Base-by-base conservation (phyloP, 2,888 invertebrate genomes). In the Stenchaetothrips biformis region DNA sequence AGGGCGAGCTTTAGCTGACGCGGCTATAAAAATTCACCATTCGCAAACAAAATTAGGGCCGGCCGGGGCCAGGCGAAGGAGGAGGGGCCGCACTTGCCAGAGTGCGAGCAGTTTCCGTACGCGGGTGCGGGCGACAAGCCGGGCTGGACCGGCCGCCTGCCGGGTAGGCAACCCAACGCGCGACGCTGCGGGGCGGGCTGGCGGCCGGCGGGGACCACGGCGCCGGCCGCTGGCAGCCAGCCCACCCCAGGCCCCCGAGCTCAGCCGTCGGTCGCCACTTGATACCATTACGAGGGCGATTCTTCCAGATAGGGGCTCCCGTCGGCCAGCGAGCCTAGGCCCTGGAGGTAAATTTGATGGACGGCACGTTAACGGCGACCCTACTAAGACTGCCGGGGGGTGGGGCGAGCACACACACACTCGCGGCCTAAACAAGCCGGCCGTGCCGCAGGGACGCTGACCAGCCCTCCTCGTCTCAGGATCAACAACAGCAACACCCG, bases 381-480 rank as follows among this genome's bases (percentile, higher is more conserved):
- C 18, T 16, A 13, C 59, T 18, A 59, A 16, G 6, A 59, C 59
- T 0, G 59, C 59, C 59, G 16, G 18, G 59, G 18, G 59, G 13
- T 59, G 18, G 59, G n/a, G n/a, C n/a, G n/a, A n/a, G 13, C 6
- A 9, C 59, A 59, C 59, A 59, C 59, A 59, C 59, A 59, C 53
- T 2, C 53, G 6, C 53, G 1, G 18, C 18, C 59, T 59, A n/a
- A 59, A 59, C 59, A 59, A 59, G 59, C 59, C 59, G 18, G 27
- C 59, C 83, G 79, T 82, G 79, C 79, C 82, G 80, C 79, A 81
- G 81, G 82, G 82, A 82, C 82, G 83, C 83, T 82, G 83, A 83
- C 82, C 83, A 83, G 80, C 81, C 78, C 80, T 81, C 82, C 81
- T 81, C 82, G 83, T 82, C 79, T n/a, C 13, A 84, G 85, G 85